These are phyloP conservation scores for Clepsis dumicolana DNA, from an alignment of 2,888 invertebrate genomes.

Conservation along the genomic window DNA sequence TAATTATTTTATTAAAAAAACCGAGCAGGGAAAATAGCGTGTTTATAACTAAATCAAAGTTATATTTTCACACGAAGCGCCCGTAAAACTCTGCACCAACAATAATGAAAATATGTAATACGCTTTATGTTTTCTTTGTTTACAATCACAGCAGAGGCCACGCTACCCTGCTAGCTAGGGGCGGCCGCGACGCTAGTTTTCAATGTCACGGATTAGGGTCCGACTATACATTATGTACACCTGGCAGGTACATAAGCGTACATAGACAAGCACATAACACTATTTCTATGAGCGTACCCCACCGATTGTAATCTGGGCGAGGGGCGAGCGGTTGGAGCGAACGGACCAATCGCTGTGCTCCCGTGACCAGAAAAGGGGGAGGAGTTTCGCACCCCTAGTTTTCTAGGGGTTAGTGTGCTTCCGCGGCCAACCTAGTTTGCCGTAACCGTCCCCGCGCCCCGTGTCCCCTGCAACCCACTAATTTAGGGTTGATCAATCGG, in stretches of 20 bases:
- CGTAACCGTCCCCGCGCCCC: slow-evolving; percentile 70
- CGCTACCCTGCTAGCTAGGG: slow-evolving; percentile 23
- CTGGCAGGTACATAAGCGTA: slow-evolving; percentile 66
- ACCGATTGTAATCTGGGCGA: slow-evolving; percentile 85
- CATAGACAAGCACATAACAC: slow-evolving; percentile 78
- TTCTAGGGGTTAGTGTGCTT: slow-evolving; percentile 87
- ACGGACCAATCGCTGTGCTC: slow-evolving; percentile 84
- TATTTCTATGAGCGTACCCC: slow-evolving; percentile 86
- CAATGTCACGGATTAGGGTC: slow-evolving; percentile 80
- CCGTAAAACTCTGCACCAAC: neutral
- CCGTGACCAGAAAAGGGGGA: slow-evolving; percentile 85
- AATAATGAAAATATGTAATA: slow-evolving; percentile 10
- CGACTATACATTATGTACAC: slow-evolving; percentile 69
- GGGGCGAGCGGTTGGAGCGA: slow-evolving; percentile 79
- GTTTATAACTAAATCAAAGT: slow-evolving; percentile 1
- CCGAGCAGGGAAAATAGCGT: neutral
- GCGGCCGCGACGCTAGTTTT: slow-evolving; percentile 57
- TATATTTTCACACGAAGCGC: neutral
- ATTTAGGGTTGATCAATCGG: slow-evolving; percentile 86
- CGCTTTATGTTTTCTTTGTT: slow-evolving; percentile 25
- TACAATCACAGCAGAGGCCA: slow-evolving; percentile 24
- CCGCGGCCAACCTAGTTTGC: slow-evolving; percentile 86
- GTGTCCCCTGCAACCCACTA: slow-evolving; percentile 72
- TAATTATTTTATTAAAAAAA: neutral
- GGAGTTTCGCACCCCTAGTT: slow-evolving; percentile 87